A percentile compares a stretch with the other conserved stretches of the same genome.
Evolutionary conservation across 2,888 invertebrate genomes (phyloP).

Genomic region (Lasioglossum marginatum): DNA sequence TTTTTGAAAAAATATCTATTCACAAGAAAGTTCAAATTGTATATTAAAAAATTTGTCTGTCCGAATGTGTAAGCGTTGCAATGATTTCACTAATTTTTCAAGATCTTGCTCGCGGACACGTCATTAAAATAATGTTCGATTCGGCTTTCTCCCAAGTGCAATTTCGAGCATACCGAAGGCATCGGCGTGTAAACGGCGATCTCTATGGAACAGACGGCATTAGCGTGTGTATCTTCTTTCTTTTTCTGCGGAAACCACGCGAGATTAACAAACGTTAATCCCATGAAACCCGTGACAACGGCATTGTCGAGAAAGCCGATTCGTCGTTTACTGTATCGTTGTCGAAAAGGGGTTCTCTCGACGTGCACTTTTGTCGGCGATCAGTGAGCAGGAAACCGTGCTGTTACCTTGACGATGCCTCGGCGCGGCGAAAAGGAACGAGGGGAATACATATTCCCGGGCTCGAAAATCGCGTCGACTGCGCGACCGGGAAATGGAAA

Average conservation of each 20-base stretch:
- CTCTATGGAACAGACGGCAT: slow-evolving; percentile 32
- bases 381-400: slow-evolving; percentile 68
- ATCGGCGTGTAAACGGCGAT: slow-evolving; percentile 16
- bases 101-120: not conserved
- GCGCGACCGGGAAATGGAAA: slow-evolving; percentile 46
- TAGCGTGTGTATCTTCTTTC: not conserved
- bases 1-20: no score
- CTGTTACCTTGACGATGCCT: slow-evolving; percentile 69
- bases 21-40: no score
- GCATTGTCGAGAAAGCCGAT: slow-evolving; percentile 59
- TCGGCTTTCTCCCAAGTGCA: slow-evolving; percentile 4
- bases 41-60: no score
- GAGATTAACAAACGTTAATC: slow-evolving; percentile 52
- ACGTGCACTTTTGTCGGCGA: slow-evolving; percentile 65
- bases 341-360: slow-evolving; percentile 62
- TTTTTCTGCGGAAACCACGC: slow-evolving; percentile 17
- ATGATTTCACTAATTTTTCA: not conserved
- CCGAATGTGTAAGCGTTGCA: not conserved
- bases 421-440: slow-evolving; percentile 51
- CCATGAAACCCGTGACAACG: slow-evolving; percentile 54
- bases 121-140: not conserved
- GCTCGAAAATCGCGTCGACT: slow-evolving; percentile 50
- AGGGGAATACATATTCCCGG: slow-evolving; percentile 57
- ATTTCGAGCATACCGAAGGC: slow-evolving; percentile 27
- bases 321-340: slow-evolving; percentile 59